phyloP scores from a whole-genome alignment of 1,140 invertebrate species.

The Oreohelix idahoensis region DNA sequence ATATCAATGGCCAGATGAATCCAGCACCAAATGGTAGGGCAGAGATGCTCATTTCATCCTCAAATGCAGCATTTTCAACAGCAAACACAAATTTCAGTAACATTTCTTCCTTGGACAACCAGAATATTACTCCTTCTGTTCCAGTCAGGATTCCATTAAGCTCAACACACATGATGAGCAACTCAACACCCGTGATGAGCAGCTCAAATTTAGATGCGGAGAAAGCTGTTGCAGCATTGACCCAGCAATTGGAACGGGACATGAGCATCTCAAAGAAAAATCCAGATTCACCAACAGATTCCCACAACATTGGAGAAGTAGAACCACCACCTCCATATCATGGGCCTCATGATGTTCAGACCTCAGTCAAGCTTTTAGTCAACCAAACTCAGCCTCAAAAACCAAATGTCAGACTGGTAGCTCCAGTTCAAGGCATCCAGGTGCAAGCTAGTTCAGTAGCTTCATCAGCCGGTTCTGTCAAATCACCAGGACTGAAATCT shows the following conservation, averaged over 20 bases:
- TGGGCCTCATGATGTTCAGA: slow-evolving; percentile 69
- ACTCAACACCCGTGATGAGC: slow-evolving; percentile 81
- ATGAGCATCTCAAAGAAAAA: slow-evolving; percentile 55
- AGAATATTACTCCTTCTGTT: slow-evolving; percentile 46
- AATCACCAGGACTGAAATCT: slow-evolving; percentile 65
- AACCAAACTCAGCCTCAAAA: slow-evolving; percentile 37
- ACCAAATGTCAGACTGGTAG: slow-evolving; percentile 44
- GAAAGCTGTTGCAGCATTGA: slow-evolving; percentile 71
- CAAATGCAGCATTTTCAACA: background rate
- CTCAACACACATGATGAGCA: slow-evolving; percentile 57
- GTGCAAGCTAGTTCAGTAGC: slow-evolving; percentile 26
- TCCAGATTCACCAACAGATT: slow-evolving; percentile 44
- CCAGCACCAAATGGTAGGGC: slow-evolving; percentile 34
- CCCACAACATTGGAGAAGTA: background rate
- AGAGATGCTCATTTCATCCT: slow-evolving; percentile 5
- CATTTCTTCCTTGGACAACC: background rate
- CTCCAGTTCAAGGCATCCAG: slow-evolving; percentile 50
- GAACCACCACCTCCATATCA: slow-evolving; percentile 71
- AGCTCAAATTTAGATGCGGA: slow-evolving; percentile 70
- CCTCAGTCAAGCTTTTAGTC: slow-evolving; percentile 47
- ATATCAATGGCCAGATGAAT: background rate
- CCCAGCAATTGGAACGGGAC: slow-evolving; percentile 72
- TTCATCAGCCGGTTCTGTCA: slow-evolving; percentile 5
- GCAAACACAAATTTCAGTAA: background rate
- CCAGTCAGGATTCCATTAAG: slow-evolving; percentile 75